Evolutionary conservation across 2,888 invertebrate genomes (phyloP).

Genomic region (Panopea generosa): DNA sequence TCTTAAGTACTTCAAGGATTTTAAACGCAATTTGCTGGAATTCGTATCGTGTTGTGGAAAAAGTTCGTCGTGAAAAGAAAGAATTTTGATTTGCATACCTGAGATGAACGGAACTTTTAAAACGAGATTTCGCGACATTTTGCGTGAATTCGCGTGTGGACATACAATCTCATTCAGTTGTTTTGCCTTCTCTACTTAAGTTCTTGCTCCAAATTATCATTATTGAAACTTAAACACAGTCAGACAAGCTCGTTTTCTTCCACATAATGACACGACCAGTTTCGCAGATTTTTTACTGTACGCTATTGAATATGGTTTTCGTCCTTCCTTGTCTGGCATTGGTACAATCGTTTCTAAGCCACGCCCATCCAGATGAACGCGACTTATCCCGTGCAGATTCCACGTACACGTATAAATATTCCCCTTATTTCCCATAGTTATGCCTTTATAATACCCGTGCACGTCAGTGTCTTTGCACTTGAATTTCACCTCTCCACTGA

Average conservation of each 20-base stretch:
- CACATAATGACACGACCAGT: constrained; percentile 51
- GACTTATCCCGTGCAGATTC: constrained; percentile 57
- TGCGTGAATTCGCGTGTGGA: too few species aligned
- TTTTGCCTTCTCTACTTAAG: too few species aligned
- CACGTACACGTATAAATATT: constrained; percentile 59
- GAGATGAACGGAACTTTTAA: too few species aligned
- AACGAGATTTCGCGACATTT: too few species aligned
- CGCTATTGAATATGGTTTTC: constrained; percentile 56
- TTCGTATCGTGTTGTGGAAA: too few species aligned
- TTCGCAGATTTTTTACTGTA: constrained; percentile 48
- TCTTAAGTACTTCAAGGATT: too few species aligned
- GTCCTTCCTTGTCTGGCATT: constrained; percentile 59
- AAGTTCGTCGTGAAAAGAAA: too few species aligned
- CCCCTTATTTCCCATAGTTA: constrained; percentile 51
- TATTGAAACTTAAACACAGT: constrained; percentile 28
- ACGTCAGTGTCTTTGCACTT: constrained; percentile 63
- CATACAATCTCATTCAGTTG: too few species aligned
- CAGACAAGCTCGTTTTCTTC: constrained; percentile 44
- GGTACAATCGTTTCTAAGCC: constrained; percentile 61
- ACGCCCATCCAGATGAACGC: constrained; percentile 57
- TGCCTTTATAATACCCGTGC: constrained; percentile 59
- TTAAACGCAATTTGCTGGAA: too few species aligned
- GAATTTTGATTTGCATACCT: too few species aligned
- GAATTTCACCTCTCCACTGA: constrained; percentile 45
- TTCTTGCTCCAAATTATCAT: too few species aligned